phyloP scores from a whole-genome alignment of 2,797 vertebrate genomes.

The Myotis planiceps region DNA sequence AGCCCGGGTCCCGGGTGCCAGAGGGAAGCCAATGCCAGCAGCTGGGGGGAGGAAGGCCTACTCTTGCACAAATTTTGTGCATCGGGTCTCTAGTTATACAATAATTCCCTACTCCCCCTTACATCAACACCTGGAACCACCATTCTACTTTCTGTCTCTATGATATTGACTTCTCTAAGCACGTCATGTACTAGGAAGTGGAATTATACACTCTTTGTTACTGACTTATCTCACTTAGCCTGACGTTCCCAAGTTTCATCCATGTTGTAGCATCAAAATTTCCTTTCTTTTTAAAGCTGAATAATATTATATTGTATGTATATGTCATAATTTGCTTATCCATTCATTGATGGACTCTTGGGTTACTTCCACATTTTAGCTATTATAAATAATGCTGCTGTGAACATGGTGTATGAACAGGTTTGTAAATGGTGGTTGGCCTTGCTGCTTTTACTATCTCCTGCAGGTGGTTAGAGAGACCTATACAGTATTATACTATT shows the following conservation, averaged over 20 bases:
- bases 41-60: no score
- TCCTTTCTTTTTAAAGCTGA: not conserved
- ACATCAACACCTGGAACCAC: not conserved
- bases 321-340: not conserved
- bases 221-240: not conserved
- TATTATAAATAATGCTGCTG: not conserved
- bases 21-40: no score
- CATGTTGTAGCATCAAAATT: not conserved
- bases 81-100: not conserved
- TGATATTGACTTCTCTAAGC: not conserved
- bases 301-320: not conserved
- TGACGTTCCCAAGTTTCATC: not conserved
- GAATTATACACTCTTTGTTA: not conserved
- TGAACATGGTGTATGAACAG: not conserved
- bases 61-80: no score
- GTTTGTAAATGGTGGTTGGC: constrained; percentile 8
- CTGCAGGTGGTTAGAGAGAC: not conserved
- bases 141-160: not conserved
- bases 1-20: no score
- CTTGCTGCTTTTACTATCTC: not conserved
- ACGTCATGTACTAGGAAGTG: not conserved
- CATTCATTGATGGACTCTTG: not conserved
- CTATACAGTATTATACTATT: not conserved
- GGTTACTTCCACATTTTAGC: not conserved
- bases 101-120: not conserved